Base-by-base conservation (phyloP, 1,140 invertebrate species). In the Phortica variegata region DNA sequence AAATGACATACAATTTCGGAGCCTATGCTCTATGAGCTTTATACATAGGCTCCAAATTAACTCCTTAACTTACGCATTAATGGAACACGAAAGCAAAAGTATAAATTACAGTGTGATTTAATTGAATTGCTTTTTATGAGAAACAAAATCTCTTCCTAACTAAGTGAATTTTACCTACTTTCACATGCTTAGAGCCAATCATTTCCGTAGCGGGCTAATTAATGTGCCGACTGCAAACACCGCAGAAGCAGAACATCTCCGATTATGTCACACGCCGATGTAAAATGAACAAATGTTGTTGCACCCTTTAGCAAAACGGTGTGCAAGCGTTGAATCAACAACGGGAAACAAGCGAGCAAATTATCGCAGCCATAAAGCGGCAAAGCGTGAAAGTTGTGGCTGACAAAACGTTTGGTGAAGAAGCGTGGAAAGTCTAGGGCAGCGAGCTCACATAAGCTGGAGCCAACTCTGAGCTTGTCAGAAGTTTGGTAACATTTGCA, bases 181-280 rank as follows among this genome's bases (percentile, higher is more conserved):
- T n/a, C n/a, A n/a, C n/a, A n/a, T n/a, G n/a, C n/a, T n/a, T n/a
- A n/a, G n/a, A n/a, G n/a, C n/a, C n/a, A n/a, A n/a, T n/a, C n/a
- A n/a, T n/a, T n/a, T n/a, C n/a, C n/a, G n/a, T n/a, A n/a, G n/a
- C n/a, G n/a, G n/a, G n/a, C n/a, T n/a, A n/a, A n/a, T n/a, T n/a
- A n/a, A n/a, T n/a, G n/a, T n/a, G n/a, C n/a, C n/a, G n/a, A n/a
- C n/a, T n/a, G n/a, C n/a, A n/a, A n/a, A n/a, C n/a, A 29, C 26
- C 12, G 6, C 26, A 15, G 16, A 15, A 15, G 33, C 33, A 4
- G 40, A 54, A 48, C 49, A 54, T 58, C n/a, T 37, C 3, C 16
- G 19, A 32, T 68, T 66, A 60, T 63, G 63, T 66, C 63, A 66
- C 48, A 20, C 36, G 43, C 43, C 34, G 17, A 49, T 36, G 29